These are phyloP conservation scores for Mesochorus sp. DNA, from an alignment of 2,888 invertebrate species.

Conservation along the genomic window DNA sequence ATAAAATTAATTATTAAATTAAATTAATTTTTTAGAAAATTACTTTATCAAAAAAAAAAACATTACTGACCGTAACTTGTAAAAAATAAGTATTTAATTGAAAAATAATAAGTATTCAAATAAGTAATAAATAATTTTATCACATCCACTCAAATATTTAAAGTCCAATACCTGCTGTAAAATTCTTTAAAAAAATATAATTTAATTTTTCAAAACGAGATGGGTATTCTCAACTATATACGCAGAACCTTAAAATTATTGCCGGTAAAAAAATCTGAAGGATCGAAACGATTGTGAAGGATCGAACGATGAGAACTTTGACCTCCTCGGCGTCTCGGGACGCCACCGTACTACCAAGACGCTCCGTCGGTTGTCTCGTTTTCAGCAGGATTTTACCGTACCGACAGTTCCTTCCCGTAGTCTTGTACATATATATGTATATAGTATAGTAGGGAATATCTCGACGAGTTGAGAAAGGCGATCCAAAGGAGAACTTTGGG, in stretches of 20 bases:
- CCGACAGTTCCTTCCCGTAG: constrained; percentile 45
- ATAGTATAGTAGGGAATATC: not conserved
- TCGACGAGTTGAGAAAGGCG: constrained; percentile 54
- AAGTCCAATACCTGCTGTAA: too few relatives aligned
- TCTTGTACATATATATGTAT: not conserved
- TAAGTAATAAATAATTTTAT: too few relatives aligned
- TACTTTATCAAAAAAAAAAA: too few relatives aligned
- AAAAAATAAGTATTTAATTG: too few relatives aligned
- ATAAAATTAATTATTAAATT: too few relatives aligned
- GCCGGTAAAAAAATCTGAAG: not conserved
- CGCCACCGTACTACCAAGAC: constrained; percentile 40
- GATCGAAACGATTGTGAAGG: constrained; percentile 35
- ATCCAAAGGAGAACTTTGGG: constrained; percentile 57
- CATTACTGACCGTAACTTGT: too few relatives aligned
- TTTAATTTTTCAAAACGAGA: too few relatives aligned
- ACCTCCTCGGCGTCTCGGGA: constrained; percentile 29
- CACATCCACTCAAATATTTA: too few relatives aligned
- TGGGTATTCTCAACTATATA: too few relatives aligned
- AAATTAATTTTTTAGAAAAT: too few relatives aligned
- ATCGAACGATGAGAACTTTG: constrained; percentile 51
- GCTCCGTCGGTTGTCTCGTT: constrained; percentile 41
- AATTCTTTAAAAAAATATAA: too few relatives aligned
- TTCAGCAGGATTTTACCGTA: constrained; percentile 31
- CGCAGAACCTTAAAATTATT: not conserved
- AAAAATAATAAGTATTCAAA: too few relatives aligned